Evolutionary conservation across 2,888 invertebrate genomes (phyloP), one percentile per base, ranked within the genome.

Genomic region (Strigamia crassipes): DNA sequence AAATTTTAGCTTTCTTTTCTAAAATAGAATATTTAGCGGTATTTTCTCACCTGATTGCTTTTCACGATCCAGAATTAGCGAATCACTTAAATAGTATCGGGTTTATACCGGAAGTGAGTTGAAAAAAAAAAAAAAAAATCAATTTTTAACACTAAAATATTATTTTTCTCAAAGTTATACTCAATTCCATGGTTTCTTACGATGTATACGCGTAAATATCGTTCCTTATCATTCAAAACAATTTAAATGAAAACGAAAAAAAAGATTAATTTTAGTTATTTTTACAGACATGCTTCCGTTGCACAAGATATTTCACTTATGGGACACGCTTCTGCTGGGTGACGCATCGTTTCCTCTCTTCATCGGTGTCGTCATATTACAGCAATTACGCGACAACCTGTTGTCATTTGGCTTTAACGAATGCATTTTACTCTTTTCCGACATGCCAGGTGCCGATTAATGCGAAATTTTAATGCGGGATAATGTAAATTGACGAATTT

Each of bases 101-200:
- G 86, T 99, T 99, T 87, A 96, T 90, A 83, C 98, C 99, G 0
- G 98, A 99, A 85, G 89, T 89, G 85, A 86, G 87, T n/a, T 10
- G 6, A n/a, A 8, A 21, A 21, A 31, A 34, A 4, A 21, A n/a
- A 5, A 15, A n/a, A 79, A 38, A 21, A 12, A 8, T 41, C 0
- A n/a, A 34, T 41, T 31, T 31, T 31, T 2, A 21, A 78, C 78
- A 78, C 78, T 78, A 27, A 31, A 79, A 10, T 79, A 13, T n/a
- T n/a, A 6, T 56, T 56, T 61, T 77, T 78, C 83, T 73, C 87
- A 81, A 86, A 89, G 88, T 90, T 99, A 18, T 99, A 98, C 89
- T 97, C 99, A 23, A 99, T 99, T 88, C 98, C 99, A 0, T 99
- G 99, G 99, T 99, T 98, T 88, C 90, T 99, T 46, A 99, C 98